Conservation (phyloP, 2,797 vertebrate species). For the Gymnoscopelus microlampas region DNA sequence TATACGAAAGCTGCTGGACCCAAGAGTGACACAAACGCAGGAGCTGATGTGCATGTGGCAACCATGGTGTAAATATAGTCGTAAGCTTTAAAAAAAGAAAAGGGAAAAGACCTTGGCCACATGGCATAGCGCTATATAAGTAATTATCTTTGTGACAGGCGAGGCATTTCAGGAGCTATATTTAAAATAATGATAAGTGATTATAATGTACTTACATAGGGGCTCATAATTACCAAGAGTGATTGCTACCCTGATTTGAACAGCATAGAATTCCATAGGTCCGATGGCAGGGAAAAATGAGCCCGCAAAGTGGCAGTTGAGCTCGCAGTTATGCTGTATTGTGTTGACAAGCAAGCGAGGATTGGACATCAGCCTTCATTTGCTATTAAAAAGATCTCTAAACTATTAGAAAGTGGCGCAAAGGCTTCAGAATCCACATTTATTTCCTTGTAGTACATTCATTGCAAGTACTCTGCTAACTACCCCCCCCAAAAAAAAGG, state of each 20-base stretch:
- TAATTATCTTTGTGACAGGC: slow-evolving; percentile 59
- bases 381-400: slow-evolving; percentile 35
- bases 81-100: slow-evolving; percentile 30
- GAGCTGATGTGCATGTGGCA: slow-evolving; percentile 33
- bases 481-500: slow-evolving; percentile 21
- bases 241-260: slow-evolving; percentile 66
- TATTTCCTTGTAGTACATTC: slow-evolving; percentile 38
- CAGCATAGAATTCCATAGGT: slow-evolving; percentile 34
- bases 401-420: slow-evolving; percentile 12
- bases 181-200: slow-evolving; percentile 75
- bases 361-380: slow-evolving; percentile 42
- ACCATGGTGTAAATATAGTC: slow-evolving; percentile 47
- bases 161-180: slow-evolving; percentile 60
- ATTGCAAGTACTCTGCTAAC: slow-evolving; percentile 38
- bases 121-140: slow-evolving; percentile 40
- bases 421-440: slow-evolving; percentile 33
- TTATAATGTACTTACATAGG: slow-evolving; percentile 69
- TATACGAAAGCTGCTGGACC: slow-evolving; percentile 29
- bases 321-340: slow-evolving; percentile 46
- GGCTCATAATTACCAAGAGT: slow-evolving; percentile 51
- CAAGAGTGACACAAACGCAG: slow-evolving; percentile 39
- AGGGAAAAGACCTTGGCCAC: slow-evolving; percentile 14
- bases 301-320: slow-evolving; percentile 38
- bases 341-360: slow-evolving; percentile 42
- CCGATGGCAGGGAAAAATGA: slow-evolving; percentile 40